Conservation (phyloP, 2,113 vertebrate genomes). For the Lampris megalopsis region DNA sequence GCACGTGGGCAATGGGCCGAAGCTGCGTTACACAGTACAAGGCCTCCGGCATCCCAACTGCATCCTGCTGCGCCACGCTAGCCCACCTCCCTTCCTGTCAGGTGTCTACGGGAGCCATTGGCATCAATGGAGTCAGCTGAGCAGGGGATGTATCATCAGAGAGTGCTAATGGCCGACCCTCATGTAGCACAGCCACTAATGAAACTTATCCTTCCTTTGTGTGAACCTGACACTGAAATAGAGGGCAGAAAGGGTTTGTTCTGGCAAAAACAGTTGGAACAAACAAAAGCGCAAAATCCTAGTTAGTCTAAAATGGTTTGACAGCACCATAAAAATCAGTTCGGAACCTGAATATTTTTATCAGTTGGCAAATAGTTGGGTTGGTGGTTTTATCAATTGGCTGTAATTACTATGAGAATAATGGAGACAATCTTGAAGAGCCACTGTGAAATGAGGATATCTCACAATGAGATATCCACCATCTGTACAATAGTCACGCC, state of each 20-base stretch:
- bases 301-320: background rate
- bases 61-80: slow-evolving; percentile 31
- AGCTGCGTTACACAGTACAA: slow-evolving; percentile 42
- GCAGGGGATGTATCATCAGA: slow-evolving; percentile 30
- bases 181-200: slow-evolving; percentile 10
- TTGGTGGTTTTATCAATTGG: too few relatives aligned
- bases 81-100: slow-evolving; percentile 31
- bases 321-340: background rate
- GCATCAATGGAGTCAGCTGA: slow-evolving; percentile 42
- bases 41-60: slow-evolving; percentile 5
- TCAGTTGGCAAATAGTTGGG: too few relatives aligned
- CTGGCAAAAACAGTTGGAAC: background rate
- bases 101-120: slow-evolving; percentile 25
- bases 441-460: too few relatives aligned
- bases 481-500: too few relatives aligned
- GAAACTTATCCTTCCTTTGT: slow-evolving; percentile 20
- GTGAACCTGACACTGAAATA: background rate
- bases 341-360: background rate
- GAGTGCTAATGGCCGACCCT: slow-evolving; percentile 8
- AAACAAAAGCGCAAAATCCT: background rate
- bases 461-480: too few relatives aligned
- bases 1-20: slow-evolving; percentile 42
- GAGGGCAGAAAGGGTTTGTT: background rate
- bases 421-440: too few relatives aligned
- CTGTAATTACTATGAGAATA: too few relatives aligned